Evolutionary conservation across 2,113 vertebrate species (phyloP).

Genomic region (Zosterops lateralis): DNA sequence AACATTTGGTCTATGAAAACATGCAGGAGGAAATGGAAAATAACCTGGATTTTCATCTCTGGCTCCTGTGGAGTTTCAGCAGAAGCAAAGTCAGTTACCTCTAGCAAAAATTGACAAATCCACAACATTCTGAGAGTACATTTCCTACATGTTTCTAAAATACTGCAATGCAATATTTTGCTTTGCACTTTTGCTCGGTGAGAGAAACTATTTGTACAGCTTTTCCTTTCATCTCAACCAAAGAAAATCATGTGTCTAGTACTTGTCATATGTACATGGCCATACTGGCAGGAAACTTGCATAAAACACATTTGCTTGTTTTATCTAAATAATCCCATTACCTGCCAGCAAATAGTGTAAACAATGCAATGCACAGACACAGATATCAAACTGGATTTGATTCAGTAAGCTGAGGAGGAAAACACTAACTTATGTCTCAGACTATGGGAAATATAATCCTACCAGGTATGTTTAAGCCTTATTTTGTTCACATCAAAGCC

Average conservation of each 20-base stretch:
- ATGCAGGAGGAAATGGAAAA: background rate
- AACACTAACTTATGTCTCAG: background rate
- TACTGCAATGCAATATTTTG: background rate
- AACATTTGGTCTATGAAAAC: background rate
- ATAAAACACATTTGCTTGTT: constrained; percentile 6
- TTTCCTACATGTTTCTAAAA: background rate
- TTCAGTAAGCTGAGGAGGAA: background rate
- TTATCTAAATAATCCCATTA: constrained; percentile 1
- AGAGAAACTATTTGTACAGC: background rate
- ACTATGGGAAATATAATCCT: background rate
- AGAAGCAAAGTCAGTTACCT: background rate
- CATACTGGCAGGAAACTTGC: background rate
- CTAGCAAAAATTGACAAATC: background rate
- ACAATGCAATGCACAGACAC: background rate
- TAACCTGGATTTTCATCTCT: background rate
- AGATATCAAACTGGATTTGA: background rate
- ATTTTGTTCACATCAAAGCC: background rate
- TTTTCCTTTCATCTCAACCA: constrained; percentile 6
- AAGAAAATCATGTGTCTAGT: background rate
- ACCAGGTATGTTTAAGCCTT: background rate
- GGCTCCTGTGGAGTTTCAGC: background rate
- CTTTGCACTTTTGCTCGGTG: background rate
- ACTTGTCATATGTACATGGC: background rate
- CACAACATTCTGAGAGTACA: background rate
- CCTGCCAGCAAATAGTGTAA: background rate